phyloP scores from a whole-genome alignment of 2,888 invertebrate species.

The Eupithecia centaureata region DNA sequence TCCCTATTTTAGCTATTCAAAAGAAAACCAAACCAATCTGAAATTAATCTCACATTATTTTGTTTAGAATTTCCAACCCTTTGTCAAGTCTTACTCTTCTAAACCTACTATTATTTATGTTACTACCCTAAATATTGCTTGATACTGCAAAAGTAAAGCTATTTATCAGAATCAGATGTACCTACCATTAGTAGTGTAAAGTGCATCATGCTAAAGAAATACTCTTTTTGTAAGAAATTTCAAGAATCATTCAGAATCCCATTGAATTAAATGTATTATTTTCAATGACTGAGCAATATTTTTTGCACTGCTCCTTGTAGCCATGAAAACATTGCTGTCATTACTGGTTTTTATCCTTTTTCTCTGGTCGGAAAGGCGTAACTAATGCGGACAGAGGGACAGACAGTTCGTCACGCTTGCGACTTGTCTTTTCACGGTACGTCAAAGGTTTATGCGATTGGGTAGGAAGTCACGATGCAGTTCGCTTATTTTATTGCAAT shows the following conservation, averaged over 20 bases:
- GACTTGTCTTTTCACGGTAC: constrained; percentile 39
- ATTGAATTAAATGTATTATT: constrained; percentile 50
- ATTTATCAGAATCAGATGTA: too few species aligned
- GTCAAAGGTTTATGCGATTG: constrained; percentile 33
- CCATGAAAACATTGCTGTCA: constrained; percentile 26
- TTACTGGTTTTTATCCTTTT: constrained; percentile 26
- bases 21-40: too few species aligned
- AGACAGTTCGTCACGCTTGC: constrained; percentile 37
- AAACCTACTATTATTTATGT: too few species aligned
- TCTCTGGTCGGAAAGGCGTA: constrained; percentile 33
- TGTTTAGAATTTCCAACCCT: too few species aligned
- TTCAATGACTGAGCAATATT: constrained; percentile 53
- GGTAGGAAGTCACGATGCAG: constrained; percentile 37
- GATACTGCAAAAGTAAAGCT: too few species aligned
- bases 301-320: constrained; percentile 31
- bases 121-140: too few species aligned
- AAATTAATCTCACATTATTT: too few species aligned
- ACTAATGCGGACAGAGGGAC: constrained; percentile 37
- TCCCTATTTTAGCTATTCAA: too few species aligned
- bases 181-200: too few species aligned
- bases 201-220: neutral
- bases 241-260: constrained; percentile 35
- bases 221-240: neutral
- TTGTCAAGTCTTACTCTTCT: too few species aligned
- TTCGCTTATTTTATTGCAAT: constrained; percentile 24